Evolutionary conservation across 2,888 invertebrate genomes (phyloP).

Genomic region (Acrocera orbiculus): DNA sequence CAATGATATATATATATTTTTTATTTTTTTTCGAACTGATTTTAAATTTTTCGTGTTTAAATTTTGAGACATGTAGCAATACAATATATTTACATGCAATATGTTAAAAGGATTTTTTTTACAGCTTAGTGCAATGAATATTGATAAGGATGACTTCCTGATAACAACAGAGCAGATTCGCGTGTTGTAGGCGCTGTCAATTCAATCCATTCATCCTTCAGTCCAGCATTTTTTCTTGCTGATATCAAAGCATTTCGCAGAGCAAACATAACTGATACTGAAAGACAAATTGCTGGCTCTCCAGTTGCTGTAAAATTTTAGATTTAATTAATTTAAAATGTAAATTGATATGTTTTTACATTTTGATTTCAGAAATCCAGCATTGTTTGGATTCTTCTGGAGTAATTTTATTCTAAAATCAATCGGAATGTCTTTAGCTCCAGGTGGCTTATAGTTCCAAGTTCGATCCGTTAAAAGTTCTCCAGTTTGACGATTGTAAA

Average conservation of each 20-base stretch:
- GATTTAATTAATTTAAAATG: too few relatives aligned
- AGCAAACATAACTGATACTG: conserved; percentile 38
- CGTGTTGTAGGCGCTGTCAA: conserved; percentile 29
- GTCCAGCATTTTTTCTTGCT: conserved; percentile 42
- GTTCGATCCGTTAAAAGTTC: conserved; percentile 48
- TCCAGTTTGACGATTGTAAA: conserved; percentile 42
- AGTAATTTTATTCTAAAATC: conserved; percentile 47
- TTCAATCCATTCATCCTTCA: conserved; percentile 37
- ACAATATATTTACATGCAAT: too few relatives aligned
- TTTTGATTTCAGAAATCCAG: conserved; percentile 51
- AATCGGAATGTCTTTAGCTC: conserved; percentile 49
- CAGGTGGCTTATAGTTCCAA: conserved; percentile 57
- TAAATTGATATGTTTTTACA: conserved; percentile 31
- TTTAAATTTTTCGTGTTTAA: too few relatives aligned
- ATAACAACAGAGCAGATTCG: conserved; percentile 8
- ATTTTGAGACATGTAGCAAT: too few relatives aligned
- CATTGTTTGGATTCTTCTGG: conserved; percentile 42
- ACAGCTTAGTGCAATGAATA: too few relatives aligned
- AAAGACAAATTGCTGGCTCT: conserved; percentile 37
- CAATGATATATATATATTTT: too few relatives aligned
- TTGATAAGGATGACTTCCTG: conserved; percentile 3
- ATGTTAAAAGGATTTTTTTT: too few relatives aligned
- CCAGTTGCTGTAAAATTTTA: conserved; percentile 41
- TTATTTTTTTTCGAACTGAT: too few relatives aligned
- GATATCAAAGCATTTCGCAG: conserved; percentile 43